These are phyloP conservation scores for Eurystomus glaucurus DNA, from an alignment of 2,797 vertebrate species.

Conservation along the genomic window DNA sequence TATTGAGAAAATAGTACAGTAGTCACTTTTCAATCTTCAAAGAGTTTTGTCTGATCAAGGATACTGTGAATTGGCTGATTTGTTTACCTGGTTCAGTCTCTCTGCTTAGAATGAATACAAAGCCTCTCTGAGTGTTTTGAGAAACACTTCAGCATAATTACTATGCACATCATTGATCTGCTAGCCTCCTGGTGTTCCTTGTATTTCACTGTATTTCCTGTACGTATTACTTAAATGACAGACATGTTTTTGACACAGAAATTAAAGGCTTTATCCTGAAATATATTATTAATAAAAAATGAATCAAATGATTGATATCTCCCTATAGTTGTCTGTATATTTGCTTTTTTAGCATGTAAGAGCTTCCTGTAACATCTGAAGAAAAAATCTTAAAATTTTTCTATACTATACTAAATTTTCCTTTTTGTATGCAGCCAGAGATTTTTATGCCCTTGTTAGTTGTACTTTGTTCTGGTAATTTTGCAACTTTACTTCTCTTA, in stretches of 20 bases:
- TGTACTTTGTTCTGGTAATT: neutral
- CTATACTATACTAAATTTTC: neutral
- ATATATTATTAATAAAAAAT: neutral
- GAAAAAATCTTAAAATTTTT: neutral
- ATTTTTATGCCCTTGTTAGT: neutral
- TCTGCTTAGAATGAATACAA: constrained; percentile 26
- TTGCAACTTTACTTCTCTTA: neutral
- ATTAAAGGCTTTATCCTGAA: neutral
- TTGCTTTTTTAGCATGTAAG: neutral
- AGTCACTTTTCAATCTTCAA: constrained; percentile 46
- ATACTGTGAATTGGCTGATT: constrained; percentile 15
- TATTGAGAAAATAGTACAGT: constrained; percentile 32
- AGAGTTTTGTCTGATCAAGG: constrained; percentile 39
- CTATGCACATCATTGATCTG: constrained; percentile 13
- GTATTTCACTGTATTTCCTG: neutral
- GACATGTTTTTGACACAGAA: neutral
- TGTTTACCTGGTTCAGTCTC: constrained; percentile 47
- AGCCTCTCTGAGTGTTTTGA: constrained; percentile 17
- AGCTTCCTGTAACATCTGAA: neutral
- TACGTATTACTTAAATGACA: neutral
- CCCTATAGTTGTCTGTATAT: neutral
- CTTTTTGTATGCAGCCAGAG: neutral
- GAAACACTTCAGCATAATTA: constrained; percentile 55
- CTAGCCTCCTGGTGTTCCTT: constrained; percentile 12
- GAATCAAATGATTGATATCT: neutral